phyloP scores from a whole-genome alignment of 2,113 vertebrate genomes.

The Antechinus stuartii region DNA sequence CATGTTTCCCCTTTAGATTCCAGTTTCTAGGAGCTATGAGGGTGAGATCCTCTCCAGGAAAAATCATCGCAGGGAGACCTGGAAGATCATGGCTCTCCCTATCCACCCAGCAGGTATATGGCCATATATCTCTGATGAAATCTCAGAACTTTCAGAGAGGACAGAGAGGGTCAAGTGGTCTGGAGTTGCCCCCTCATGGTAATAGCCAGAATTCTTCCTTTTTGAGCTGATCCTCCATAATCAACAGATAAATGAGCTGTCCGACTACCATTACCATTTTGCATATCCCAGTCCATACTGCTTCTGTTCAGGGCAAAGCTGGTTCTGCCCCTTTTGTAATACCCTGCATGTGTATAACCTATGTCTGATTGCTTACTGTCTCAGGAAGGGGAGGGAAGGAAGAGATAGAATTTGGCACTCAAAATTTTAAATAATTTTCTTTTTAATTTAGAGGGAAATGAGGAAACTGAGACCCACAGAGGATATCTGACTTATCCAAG shows the following conservation, averaged over 20 bases:
- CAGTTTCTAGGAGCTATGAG: neutral
- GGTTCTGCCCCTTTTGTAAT: neutral
- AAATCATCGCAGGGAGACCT: neutral
- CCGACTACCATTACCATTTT: neutral
- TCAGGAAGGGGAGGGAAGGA: too few relatives aligned
- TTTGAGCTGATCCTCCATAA: neutral
- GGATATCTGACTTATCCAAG: too few relatives aligned
- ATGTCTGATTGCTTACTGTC: too few relatives aligned
- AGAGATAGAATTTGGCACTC: too few relatives aligned
- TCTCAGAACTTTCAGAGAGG: neutral
- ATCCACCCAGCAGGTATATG: neutral
- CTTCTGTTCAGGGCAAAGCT: neutral
- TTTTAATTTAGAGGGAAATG: too few relatives aligned
- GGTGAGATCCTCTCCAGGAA: neutral
- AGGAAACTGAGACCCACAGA: too few relatives aligned
- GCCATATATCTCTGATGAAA: neutral
- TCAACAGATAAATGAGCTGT: neutral
- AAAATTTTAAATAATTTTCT: too few relatives aligned
- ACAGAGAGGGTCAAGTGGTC: neutral
- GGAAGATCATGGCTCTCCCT: neutral
- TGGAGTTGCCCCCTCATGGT: neutral
- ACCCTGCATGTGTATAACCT: too few relatives aligned
- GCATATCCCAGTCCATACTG: neutral
- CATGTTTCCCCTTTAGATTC: neutral
- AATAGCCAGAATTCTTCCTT: neutral